Evolutionary conservation across 2,113 vertebrate genomes (phyloP).

Genomic region (Ptilonorhynchus violaceus): DNA sequence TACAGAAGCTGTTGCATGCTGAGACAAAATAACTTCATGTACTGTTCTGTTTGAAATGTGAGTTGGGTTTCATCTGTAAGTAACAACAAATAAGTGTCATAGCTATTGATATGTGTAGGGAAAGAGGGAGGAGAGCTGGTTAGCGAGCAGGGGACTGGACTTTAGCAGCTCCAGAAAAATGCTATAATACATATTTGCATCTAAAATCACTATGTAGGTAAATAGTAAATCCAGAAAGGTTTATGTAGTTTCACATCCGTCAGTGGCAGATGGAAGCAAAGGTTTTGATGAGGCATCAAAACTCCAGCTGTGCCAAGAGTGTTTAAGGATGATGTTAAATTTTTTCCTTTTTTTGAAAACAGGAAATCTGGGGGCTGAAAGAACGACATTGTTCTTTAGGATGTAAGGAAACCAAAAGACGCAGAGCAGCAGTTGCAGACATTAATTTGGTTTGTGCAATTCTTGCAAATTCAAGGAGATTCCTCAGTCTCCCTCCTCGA

Average conservation of each 20-base stretch:
- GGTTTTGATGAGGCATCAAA: not conserved
- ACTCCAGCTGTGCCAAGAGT: not conserved
- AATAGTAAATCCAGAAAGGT: not conserved
- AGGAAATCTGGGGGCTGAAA: not conserved
- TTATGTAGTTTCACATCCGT: not conserved
- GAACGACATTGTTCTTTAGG: not conserved
- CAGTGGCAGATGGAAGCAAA: not conserved
- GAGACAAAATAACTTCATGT: not conserved
- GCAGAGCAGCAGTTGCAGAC: not conserved
- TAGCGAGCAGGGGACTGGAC: not conserved
- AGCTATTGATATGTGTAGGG: not conserved
- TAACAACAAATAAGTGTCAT: not conserved
- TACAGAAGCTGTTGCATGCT: not conserved
- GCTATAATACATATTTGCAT: not conserved
- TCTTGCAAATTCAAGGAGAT: not conserved
- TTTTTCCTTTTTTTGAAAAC: not conserved
- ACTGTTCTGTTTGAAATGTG: not conserved
- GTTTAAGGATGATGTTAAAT: not conserved
- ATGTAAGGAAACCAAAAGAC: not conserved
- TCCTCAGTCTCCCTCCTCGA: not conserved
- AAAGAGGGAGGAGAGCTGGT: not conserved
- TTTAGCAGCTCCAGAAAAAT: not conserved
- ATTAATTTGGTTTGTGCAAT: not conserved
- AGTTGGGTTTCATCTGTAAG: not conserved
- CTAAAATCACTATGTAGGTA: not conserved